Conservation (phyloP, 2,797 vertebrate species). For the Anas bahamensis region DNA sequence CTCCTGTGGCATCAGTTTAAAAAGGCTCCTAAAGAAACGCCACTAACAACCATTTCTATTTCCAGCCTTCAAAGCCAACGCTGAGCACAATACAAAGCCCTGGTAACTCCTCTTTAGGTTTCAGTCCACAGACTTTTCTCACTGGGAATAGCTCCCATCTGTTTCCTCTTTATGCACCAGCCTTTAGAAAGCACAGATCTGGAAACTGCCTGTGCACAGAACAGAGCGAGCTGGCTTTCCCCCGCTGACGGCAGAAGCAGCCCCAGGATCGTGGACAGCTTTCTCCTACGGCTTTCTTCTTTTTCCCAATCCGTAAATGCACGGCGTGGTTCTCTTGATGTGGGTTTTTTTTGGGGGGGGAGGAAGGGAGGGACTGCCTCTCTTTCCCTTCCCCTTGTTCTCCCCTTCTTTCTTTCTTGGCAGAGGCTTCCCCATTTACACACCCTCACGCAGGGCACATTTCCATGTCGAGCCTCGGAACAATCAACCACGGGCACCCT, state of each 20-base stretch:
- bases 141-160: constrained; percentile 74
- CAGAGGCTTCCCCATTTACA: background rate
- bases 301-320: background rate
- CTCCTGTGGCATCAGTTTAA: constrained; percentile 63
- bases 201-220: constrained; percentile 44
- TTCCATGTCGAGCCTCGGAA: constrained; percentile 42
- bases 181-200: constrained; percentile 61
- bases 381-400: background rate
- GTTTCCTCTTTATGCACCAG: constrained; percentile 66
- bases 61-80: constrained; percentile 70
- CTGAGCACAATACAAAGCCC: constrained; percentile 72
- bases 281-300: background rate
- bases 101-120: constrained; percentile 74
- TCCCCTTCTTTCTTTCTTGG: background rate
- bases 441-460: constrained; percentile 7
- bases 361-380: background rate
- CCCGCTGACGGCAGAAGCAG: constrained; percentile 9
- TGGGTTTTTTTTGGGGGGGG: background rate
- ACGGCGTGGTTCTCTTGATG: background rate
- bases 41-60: constrained; percentile 71
- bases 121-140: constrained; percentile 71
- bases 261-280: constrained; percentile 17
- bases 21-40: constrained; percentile 69
- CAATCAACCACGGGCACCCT: background rate
- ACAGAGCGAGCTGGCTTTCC: constrained; percentile 30